Evolutionary conservation across 2,113 vertebrate genomes (phyloP).

Genomic region (Parus major): DNA sequence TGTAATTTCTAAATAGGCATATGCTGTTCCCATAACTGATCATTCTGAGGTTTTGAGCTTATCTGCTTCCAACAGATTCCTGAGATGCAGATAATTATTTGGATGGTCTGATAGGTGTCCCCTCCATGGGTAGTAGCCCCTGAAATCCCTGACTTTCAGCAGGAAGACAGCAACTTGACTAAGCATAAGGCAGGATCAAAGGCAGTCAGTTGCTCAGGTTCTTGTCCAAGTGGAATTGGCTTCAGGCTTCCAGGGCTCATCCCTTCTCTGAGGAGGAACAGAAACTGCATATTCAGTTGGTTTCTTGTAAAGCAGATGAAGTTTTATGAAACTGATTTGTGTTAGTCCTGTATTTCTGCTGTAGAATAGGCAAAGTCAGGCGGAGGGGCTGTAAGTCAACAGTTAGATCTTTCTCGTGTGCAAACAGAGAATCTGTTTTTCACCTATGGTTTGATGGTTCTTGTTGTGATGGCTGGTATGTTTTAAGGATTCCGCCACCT

Average conservation of each 20-base stretch:
- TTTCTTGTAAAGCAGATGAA: neutral
- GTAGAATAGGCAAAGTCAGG: neutral
- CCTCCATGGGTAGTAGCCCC: neutral
- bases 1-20: neutral
- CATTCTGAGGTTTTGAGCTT: neutral
- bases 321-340: neutral
- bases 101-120: neutral
- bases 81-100: neutral
- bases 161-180: neutral
- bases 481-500: neutral
- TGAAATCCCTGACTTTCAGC: neutral
- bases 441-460: neutral
- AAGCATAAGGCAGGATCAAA: neutral
- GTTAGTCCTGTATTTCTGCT: neutral
- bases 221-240: neutral
- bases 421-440: neutral
- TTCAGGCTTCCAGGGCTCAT: neutral
- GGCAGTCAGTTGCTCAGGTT: neutral
- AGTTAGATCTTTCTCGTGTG: neutral
- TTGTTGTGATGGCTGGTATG: neutral
- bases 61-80: neutral
- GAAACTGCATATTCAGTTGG: fast-evolving
- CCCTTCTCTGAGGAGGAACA: neutral
- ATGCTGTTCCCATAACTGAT: neutral
- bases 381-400: neutral